Conservation (phyloP, 2,113 vertebrate species). For the Odocoileus hemionus region DNA sequence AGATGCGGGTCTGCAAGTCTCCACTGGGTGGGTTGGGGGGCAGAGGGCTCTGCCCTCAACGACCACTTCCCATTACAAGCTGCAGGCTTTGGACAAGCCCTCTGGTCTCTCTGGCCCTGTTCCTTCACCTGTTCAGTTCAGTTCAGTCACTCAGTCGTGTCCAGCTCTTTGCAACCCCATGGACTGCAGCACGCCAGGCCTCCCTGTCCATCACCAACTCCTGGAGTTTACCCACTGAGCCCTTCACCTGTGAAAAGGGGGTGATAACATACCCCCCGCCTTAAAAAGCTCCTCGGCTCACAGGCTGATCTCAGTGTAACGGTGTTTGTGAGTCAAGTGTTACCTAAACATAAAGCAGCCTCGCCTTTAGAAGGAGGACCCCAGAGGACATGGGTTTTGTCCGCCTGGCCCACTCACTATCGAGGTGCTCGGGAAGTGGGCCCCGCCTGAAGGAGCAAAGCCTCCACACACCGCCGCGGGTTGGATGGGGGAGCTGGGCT, state of each 20-base stretch:
- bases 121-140: not conserved
- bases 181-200: not conserved
- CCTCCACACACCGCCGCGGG: rapidly evolving
- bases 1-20: not conserved
- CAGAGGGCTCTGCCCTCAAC: not conserved
- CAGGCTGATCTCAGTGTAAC: rapidly evolving
- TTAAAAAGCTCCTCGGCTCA: not conserved
- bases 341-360: not conserved
- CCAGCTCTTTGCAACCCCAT: not conserved
- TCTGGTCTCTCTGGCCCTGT: not conserved
- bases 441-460: not conserved
- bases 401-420: not conserved
- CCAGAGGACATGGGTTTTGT: not conserved
- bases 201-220: not conserved
- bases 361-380: not conserved
- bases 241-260: not conserved
- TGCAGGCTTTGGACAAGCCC: not conserved
- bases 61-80: not conserved
- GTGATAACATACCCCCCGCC: not conserved
- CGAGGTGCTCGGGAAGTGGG: not conserved
- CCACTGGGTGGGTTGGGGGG: rapidly evolving
- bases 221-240: not conserved
- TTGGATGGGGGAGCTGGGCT: not conserved
- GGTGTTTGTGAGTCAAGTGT: not conserved
- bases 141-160: not conserved